These are phyloP conservation scores for Phengaris arion DNA, from an alignment of 2,888 invertebrate genomes.

Conservation along the genomic window DNA sequence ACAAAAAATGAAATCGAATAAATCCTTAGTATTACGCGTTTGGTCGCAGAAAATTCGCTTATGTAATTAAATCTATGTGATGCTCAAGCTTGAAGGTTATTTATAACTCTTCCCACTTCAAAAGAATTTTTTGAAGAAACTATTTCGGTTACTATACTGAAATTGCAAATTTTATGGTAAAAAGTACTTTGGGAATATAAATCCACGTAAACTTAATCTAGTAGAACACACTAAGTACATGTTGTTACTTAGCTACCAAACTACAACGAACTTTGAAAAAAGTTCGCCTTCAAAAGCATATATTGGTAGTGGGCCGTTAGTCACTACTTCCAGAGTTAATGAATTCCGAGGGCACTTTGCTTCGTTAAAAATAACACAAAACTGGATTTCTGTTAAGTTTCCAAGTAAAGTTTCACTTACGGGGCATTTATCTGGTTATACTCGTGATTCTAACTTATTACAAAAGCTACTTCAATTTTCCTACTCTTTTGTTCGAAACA, in stretches of 20 bases:
- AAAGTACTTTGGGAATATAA: neutral
- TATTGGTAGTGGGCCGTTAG: constrained; percentile 48
- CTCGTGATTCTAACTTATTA: constrained; percentile 35
- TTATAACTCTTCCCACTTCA: too few species aligned
- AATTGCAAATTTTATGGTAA: neutral
- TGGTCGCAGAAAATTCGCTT: neutral
- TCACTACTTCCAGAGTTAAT: constrained; percentile 64
- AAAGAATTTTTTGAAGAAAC: too few species aligned
- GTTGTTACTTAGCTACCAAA: constrained; percentile 17
- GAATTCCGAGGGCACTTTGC: constrained; percentile 68
- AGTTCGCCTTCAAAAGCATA: constrained; percentile 33
- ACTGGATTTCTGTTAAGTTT: constrained; percentile 61
- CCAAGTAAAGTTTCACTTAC: constrained; percentile 68
- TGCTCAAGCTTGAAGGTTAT: too few species aligned
- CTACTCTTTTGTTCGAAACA: constrained; percentile 26
- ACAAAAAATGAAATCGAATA: neutral
- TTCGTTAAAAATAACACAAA: constrained; percentile 74
- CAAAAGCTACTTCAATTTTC: constrained; percentile 32
- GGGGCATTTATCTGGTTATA: constrained; percentile 74
- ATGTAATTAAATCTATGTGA: neutral
- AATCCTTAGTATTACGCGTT: neutral
- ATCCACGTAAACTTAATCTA: constrained; percentile 15
- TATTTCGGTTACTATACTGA: too few species aligned
- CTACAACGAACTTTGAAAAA: constrained; percentile 34
- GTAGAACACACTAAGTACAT: constrained; percentile 12